These are phyloP conservation scores for Pelecanus crispus DNA, from an alignment of 2,113 vertebrate species.

Conservation along the genomic window DNA sequence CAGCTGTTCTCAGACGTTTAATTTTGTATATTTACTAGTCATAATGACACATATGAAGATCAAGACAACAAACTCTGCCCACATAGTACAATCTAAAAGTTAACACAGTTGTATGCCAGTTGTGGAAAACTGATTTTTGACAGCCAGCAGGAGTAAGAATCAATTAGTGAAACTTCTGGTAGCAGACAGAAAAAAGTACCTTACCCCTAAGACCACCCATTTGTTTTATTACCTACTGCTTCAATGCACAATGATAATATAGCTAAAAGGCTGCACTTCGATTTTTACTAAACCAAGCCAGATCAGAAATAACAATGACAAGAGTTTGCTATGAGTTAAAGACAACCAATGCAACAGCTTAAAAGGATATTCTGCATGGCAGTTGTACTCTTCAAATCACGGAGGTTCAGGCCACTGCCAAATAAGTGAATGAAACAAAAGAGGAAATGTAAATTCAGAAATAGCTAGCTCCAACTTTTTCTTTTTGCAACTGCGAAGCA, in stretches of 20 bases:
- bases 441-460: background rate
- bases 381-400: background rate
- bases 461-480: background rate
- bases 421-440: background rate
- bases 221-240: constrained; percentile 43
- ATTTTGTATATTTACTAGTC: background rate
- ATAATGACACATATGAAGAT: background rate
- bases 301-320: constrained; percentile 20
- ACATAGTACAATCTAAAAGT: background rate
- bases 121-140: constrained; percentile 22
- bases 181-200: background rate
- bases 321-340: constrained; percentile 1
- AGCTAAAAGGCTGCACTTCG: background rate
- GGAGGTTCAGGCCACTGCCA: background rate
- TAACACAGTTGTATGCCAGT: background rate
- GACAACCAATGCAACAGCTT: background rate
- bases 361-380: background rate
- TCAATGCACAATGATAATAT: constrained; percentile 22
- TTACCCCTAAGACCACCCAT: constrained; percentile 16
- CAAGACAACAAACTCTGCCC: background rate
- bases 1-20: background rate
- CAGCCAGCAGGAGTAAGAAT: constrained; percentile 3
- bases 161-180: constrained; percentile 20
- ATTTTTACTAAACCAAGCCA: constrained; percentile 2
- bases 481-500: background rate